Evolutionary conservation across 2,888 invertebrate species (phyloP).

Genomic region (Syrista parreyssii): DNA sequence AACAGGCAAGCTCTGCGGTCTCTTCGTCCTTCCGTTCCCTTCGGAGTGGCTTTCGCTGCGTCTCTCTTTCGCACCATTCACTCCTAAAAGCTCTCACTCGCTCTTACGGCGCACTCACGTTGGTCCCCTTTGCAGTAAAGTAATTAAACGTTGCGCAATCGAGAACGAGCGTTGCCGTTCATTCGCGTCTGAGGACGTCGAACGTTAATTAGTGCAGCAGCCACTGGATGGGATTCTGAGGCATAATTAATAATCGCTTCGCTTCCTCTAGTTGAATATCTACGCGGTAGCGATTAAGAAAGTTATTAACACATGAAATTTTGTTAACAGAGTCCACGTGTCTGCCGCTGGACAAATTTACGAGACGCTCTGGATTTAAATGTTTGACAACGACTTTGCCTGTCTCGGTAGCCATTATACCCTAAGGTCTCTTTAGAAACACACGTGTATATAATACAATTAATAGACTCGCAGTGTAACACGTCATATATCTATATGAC

Average conservation of each 20-base stretch:
- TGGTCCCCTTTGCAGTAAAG: not conserved
- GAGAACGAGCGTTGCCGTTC: constrained; percentile 8
- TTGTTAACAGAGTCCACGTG: not conserved
- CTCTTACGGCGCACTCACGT: not conserved
- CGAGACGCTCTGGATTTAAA: not conserved
- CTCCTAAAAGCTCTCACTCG: not conserved
- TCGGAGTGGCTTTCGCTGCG: not conserved
- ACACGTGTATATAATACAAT: not conserved
- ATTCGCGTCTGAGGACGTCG: constrained; percentile 11
- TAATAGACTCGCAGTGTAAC: not conserved
- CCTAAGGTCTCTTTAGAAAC: not conserved
- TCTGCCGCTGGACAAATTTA: not conserved
- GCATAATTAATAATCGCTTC: not conserved
- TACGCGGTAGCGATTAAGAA: not conserved
- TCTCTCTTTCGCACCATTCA: not conserved
- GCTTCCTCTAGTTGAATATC: not conserved
- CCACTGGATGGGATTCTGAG: not conserved
- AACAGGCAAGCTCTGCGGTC: constrained; percentile 24
- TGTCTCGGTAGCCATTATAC: not conserved
- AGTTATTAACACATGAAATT: not conserved
- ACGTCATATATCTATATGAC: not conserved
- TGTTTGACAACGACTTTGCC: no score
- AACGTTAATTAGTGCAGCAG: not conserved
- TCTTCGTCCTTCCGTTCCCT: not conserved
- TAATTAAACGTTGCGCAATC: constrained; percentile 23